Percentiles rank a stretch among this genome's conserved stretches.
These are phyloP conservation scores for Anastrepha ludens DNA, from an alignment of 1,140 invertebrate genomes.

Conservation along the genomic window DNA sequence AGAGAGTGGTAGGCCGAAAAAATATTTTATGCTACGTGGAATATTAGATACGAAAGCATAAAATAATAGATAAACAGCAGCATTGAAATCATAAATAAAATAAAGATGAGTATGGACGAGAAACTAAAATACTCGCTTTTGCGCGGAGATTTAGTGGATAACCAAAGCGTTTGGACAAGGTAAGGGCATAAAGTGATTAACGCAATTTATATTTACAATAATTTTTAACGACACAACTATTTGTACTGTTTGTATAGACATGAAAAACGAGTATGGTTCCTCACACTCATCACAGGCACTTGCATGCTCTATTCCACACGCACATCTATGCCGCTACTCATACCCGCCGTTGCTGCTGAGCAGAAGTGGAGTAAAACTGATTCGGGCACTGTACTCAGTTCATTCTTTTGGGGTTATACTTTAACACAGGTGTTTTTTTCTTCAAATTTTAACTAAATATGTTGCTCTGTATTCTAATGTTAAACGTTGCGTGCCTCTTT, in stretches of 20 bases:
- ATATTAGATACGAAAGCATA: not conserved
- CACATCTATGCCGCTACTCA: conserved; percentile 81
- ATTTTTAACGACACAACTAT: not conserved
- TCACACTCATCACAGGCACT: conserved; percentile 80
- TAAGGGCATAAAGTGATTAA: conserved; percentile 48
- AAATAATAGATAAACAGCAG: not conserved
- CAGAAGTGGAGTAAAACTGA: conserved; percentile 84
- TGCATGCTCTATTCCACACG: conserved; percentile 81
- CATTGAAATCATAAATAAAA: not conserved
- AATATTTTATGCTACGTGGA: conserved; percentile 9
- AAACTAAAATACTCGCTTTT: conserved; percentile 73
- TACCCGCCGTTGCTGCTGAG: conserved; percentile 80
- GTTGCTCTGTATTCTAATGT: too few relatives aligned
- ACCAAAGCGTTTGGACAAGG: conserved; percentile 72
- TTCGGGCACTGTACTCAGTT: conserved; percentile 82
- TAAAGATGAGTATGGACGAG: conserved; percentile 67
- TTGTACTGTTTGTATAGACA: conserved; percentile 68
- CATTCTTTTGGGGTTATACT: conserved; percentile 87
- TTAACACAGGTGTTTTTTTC: conserved; percentile 79
- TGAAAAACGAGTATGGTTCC: conserved; percentile 78
- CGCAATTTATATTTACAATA: not conserved
- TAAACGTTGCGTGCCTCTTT: not conserved
- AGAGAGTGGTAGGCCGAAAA: not conserved
- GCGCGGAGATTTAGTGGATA: conserved; percentile 70
- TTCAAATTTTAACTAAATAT: not conserved